A percentile compares a stretch with the other conserved stretches of the same genome.
Conservation (phyloP, 2,113 vertebrate genomes). For the Corythoichthys haematopterus region DNA sequence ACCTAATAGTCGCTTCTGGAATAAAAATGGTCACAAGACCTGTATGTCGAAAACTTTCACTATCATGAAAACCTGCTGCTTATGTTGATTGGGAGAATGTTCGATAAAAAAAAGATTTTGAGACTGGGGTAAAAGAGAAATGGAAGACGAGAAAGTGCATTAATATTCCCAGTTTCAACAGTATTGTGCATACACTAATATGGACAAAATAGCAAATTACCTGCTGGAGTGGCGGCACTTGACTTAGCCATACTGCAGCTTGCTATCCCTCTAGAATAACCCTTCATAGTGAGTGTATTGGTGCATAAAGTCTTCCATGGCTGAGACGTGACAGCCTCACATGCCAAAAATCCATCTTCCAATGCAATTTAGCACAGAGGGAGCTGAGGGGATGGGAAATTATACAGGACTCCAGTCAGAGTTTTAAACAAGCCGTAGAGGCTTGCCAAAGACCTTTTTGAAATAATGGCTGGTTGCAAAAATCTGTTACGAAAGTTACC, state of each 20-base stretch:
- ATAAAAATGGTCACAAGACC: constrained; percentile 49
- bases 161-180: constrained; percentile 19
- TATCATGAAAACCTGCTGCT: constrained; percentile 47
- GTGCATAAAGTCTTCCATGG: constrained; percentile 63
- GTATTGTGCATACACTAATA: constrained; percentile 64
- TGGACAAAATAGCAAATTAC: constrained; percentile 56
- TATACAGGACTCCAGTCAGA: constrained; percentile 69
- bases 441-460: constrained; percentile 45
- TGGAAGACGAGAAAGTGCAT: constrained; percentile 19
- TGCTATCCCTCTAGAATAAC: constrained; percentile 66
- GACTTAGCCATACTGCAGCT: constrained; percentile 67
- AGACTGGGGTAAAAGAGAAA: constrained; percentile 14
- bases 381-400: constrained; percentile 69
- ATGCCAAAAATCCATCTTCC: constrained; percentile 72
- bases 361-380: constrained; percentile 70
- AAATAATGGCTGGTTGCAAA: constrained; percentile 74
- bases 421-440: constrained; percentile 67
- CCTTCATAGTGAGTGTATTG: constrained; percentile 69
- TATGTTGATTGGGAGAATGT: constrained; percentile 16
- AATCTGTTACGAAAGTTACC: constrained; percentile 72
- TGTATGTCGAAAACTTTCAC: constrained; percentile 52
- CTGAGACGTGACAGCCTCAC: constrained; percentile 66
- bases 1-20: constrained; percentile 49
- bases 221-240: constrained; percentile 59
- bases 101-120: constrained; percentile 16